phyloP scores from a whole-genome alignment of 2,888 invertebrate species.

The Melanophora roralis region DNA sequence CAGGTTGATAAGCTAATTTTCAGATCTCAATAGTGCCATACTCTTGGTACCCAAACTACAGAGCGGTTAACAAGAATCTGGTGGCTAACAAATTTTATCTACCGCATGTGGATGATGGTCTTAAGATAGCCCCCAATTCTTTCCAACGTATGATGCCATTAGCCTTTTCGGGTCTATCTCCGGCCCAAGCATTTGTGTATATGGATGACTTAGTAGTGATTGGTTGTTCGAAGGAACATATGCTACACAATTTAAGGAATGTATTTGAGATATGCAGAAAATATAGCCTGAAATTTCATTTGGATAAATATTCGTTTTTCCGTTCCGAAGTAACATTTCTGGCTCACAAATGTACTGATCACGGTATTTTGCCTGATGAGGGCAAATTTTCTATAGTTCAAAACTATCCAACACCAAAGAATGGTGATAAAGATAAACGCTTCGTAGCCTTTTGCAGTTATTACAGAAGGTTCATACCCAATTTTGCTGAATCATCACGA shows the following conservation, averaged over 20 bases:
- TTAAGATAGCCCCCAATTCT: slow-evolving; percentile 8
- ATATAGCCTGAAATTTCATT: slow-evolving; percentile 6
- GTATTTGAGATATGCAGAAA: slow-evolving; percentile 11
- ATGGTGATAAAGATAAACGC: no score
- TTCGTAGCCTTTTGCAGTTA: neutral
- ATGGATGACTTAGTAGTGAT: slow-evolving; percentile 47
- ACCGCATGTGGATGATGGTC: no score
- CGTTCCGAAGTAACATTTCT: neutral
- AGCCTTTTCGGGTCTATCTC: slow-evolving; percentile 22
- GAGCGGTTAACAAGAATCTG: no score
- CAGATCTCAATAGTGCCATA: no score
- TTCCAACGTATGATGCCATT: slow-evolving; percentile 43
- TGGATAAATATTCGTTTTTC: slow-evolving; percentile 1
- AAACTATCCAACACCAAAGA: neutral
- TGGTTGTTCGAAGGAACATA: slow-evolving; percentile 11
- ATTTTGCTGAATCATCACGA: neutral
- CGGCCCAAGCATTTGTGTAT: neutral
- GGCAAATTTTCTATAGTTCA: no score
- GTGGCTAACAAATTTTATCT: no score
- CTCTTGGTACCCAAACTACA: no score
- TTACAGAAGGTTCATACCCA: neutral
- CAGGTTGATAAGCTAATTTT: no score
- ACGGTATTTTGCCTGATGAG: neutral
- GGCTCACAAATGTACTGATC: neutral
- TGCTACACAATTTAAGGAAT: slow-evolving; percentile 33